phyloP scores from a whole-genome alignment of 2,888 invertebrate species.

The Aspidiotus rigidus region DNA sequence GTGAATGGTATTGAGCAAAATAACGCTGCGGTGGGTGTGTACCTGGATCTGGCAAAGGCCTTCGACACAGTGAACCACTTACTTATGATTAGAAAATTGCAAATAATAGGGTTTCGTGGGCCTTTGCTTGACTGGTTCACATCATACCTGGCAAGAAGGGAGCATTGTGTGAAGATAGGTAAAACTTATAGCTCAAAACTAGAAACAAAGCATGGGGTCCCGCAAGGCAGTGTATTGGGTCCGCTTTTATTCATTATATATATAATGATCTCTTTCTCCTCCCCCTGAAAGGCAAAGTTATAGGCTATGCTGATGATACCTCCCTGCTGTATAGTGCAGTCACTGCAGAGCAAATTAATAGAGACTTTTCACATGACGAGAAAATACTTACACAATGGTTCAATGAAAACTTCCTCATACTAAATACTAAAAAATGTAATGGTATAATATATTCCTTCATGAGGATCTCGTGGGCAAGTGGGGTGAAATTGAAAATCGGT shows the following conservation, averaged over 20 bases:
- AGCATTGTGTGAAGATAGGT: not conserved
- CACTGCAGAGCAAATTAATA: not conserved
- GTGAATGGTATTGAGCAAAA: not conserved
- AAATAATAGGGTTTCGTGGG: not conserved
- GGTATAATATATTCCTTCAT: too few species aligned
- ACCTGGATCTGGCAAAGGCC: conserved; percentile 6
- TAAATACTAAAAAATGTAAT: not conserved
- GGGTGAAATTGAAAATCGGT: too few species aligned
- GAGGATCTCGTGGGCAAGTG: too few species aligned
- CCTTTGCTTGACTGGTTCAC: not conserved
- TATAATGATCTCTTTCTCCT: not conserved
- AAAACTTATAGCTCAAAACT: not conserved
- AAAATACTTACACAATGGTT: not conserved
- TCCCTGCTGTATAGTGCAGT: not conserved
- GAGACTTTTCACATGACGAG: not conserved
- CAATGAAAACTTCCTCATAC: too few species aligned
- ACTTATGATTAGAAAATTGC: not conserved
- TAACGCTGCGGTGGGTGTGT: not conserved
- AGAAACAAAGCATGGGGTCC: not conserved
- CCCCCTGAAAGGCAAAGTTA: not conserved
- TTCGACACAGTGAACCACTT: conserved; percentile 7
- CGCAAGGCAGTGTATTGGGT: conserved; percentile 12
- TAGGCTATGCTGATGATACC: not conserved
- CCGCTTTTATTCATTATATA: conserved; percentile 3
- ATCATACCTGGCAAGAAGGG: not conserved